phyloP scores from a whole-genome alignment of 2,797 vertebrate species.

The Delichon dasypus region DNA sequence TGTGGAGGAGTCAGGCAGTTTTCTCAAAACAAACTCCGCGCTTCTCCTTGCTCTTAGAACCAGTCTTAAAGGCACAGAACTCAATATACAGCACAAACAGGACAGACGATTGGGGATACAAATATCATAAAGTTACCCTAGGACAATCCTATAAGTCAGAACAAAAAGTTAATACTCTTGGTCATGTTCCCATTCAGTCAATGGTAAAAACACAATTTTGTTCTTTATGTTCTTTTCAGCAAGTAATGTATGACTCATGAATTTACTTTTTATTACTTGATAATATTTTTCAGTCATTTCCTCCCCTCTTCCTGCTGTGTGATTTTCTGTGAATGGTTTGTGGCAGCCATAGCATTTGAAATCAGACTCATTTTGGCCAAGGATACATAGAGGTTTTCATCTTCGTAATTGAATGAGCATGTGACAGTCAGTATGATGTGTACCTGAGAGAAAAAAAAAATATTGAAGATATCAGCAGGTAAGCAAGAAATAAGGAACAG shows the following conservation, averaged over 20 bases:
- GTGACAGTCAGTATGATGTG: background rate
- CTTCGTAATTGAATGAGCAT: background rate
- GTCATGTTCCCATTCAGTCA: background rate
- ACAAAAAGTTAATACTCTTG: background rate
- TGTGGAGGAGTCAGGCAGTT: no score
- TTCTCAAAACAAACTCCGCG: no score
- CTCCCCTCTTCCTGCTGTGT: background rate
- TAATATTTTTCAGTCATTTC: constrained; percentile 13
- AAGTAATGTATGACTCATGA: background rate
- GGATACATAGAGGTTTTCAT: background rate
- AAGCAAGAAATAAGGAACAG: background rate
- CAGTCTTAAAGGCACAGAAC: no score
- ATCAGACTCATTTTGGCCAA: background rate
- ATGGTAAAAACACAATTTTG: background rate
- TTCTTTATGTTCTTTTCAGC: constrained; percentile 10
- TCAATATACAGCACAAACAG: no score
- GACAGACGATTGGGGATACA: no score
- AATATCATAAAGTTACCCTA: no score
- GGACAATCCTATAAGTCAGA: background rate
- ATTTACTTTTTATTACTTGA: constrained; percentile 15
- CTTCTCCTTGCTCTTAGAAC: no score
- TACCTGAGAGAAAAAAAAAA: background rate
- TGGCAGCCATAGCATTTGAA: background rate
- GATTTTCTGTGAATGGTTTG: background rate
- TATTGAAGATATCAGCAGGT: background rate